phyloP scores from a whole-genome alignment of 2,113 vertebrate species.

The Cisticola juncidis region DNA sequence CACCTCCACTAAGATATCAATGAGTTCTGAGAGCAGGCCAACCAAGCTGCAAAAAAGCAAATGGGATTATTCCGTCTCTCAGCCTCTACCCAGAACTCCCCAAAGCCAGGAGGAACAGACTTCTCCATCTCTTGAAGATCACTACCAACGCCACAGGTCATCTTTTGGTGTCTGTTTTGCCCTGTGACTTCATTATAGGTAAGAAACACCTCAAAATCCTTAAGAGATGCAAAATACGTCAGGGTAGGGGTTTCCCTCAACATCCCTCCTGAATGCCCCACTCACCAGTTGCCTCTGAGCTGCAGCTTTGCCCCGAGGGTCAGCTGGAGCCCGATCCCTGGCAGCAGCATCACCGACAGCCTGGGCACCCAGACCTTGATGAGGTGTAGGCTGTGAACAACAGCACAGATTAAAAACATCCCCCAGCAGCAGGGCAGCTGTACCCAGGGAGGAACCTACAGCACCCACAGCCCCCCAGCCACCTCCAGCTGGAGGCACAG shows the following conservation, averaged over 20 bases:
- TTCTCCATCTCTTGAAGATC: neutral
- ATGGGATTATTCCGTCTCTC: neutral
- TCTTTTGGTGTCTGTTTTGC: too few species aligned
- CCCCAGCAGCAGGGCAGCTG: neutral
- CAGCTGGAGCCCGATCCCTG: neutral
- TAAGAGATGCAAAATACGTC: rapidly evolving
- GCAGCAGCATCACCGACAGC: neutral
- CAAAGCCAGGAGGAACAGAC: neutral
- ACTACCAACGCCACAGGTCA: neutral
- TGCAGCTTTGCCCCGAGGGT: neutral
- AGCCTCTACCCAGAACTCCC: neutral
- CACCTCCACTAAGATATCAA: slow-evolving; percentile 19
- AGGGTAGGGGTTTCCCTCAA: neutral
- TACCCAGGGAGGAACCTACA: rapidly evolving
- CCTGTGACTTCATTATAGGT: neutral
- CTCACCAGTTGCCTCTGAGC: slow-evolving; percentile 46
- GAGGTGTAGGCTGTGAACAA: slow-evolving; percentile 32
- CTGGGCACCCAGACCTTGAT: neutral
- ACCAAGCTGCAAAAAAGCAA: slow-evolving; percentile 17
- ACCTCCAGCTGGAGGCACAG: neutral
- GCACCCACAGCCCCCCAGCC: neutral
- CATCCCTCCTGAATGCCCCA: rapidly evolving
- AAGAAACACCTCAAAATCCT: neutral
- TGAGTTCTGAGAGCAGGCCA: slow-evolving; percentile 17
- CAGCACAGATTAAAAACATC: neutral